Base-by-base conservation (phyloP, 2,797 vertebrate species). In the Pogonophryne albipinna region DNA sequence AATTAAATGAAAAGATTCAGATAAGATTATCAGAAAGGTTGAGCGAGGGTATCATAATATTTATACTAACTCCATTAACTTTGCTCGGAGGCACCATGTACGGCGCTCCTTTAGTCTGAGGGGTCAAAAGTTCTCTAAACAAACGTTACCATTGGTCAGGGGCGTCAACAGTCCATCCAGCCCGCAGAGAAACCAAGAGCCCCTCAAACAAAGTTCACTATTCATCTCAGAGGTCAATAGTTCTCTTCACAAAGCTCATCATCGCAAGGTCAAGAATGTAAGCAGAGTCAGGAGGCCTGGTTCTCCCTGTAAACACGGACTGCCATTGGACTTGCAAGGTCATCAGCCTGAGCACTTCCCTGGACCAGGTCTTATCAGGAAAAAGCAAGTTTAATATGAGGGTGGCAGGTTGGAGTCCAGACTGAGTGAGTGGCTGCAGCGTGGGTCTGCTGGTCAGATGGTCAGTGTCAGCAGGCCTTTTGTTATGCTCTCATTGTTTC, bases 391-490 rank as follows among this genome's bases (percentile, higher is more conserved):
- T 86, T 65, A 67, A 64, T 69, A 27, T 77, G 61, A 45, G 44
- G 71, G 78, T 45, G 80, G 76, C 80, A 64, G 83, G 63, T 79
- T 73, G 41, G 49, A 71, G 85, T 87, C 80, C 83, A 85, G 86
- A 83, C 86, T 76, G 75, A 56, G 73, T 60, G 84, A 75, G 68
- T 85, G 82, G 88, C 85, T 76, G 81, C 79, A 71, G 90, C 80
- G 79, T 91, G 84, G 83, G 85, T 90, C 85, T 76, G 85, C 81
- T 63, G 91, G 93, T 92, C 91, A 90, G 91, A 92, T 90, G 90
- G 94, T 91, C 91, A 92, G 91, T 91, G 91, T 92, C 92, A 93
- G 91, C 89, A 80, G 80, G 79, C 75, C 89, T 84, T 94, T 95
- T 93, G 94, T 94, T 88, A 58, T 15, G 59, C 71, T 83, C 67